Percentiles rank a stretch among this genome's conserved stretches.
phyloP scores from a whole-genome alignment of 2,113 vertebrate genomes.

The Hoplias malabaricus region DNA sequence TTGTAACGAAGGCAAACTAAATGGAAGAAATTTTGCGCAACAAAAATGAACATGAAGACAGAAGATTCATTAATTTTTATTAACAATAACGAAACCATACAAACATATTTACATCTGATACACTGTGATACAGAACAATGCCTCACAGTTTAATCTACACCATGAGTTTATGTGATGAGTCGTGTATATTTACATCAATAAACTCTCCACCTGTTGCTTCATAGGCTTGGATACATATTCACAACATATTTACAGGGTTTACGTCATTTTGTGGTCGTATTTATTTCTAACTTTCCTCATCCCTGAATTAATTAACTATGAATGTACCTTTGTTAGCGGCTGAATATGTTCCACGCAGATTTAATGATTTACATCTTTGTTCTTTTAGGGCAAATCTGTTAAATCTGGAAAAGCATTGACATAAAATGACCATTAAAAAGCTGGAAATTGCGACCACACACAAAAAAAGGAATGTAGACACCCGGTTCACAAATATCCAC shows the following conservation, averaged over 20 bases:
- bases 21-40: neutral
- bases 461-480: too few relatives aligned
- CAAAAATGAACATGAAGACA: neutral
- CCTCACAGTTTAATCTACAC: neutral
- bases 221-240: neutral
- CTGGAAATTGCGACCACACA: neutral
- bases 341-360: neutral
- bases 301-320: neutral
- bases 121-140: neutral
- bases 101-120: constrained; percentile 12
- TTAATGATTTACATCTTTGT: too few relatives aligned
- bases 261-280: neutral
- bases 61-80: constrained; percentile 19
- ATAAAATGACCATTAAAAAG: neutral
- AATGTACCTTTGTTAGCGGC: neutral
- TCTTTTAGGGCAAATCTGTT: neutral
- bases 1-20: too few relatives aligned
- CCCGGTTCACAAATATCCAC: too few relatives aligned
- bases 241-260: constrained; percentile 27
- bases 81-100: constrained; percentile 26
- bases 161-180: neutral
- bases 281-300: neutral
- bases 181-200: neutral
- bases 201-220: neutral
- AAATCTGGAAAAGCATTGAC: neutral